Base-by-base conservation (phyloP, 2,888 invertebrate species). In the Polydrusus cervinus region DNA sequence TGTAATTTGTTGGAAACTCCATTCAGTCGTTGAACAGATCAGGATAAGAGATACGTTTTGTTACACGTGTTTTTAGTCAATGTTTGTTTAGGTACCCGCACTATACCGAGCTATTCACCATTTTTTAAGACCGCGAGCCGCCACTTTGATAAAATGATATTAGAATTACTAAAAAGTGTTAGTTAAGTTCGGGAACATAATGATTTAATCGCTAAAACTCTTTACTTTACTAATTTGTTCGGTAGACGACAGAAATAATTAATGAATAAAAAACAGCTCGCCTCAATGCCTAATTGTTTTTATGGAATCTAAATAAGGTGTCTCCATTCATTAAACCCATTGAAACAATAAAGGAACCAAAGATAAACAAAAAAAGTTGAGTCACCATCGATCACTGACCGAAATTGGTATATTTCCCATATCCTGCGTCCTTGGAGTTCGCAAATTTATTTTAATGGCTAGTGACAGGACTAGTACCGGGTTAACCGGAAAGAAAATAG, bases 361-460 rank as follows among this genome's bases (percentile, higher is more conserved):
- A 60, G 57, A 34, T 60, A 60, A 60, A 60, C 57, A 53, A 38
- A 60, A 60, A 38, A 53, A 30, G 30, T 38, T 60, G 57, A 60
- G 38, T 60, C 57, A 55, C 40, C 40, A 13, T 13, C 47, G 74
- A 74, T 61, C 74, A 74, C 49, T 74, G 74, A 74, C 74, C 74
- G 74, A 69, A 62, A 64, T 74, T 55, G 74, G 51, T 53, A 45
- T 40, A 43, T 61, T 45, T 49, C 43, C 69, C 60, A 53, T 53
- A 25, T 73, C 73, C 69, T 74, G 30, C 74, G 69, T 16, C 74
- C 74, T 74, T 74, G 74, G 18, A 7, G 25, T 34, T 30, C 34
- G 40, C 55, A 20, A 45, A 69, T 61, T 67, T 67, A 67, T 65
- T 67, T 67, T 11, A 66, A 55, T 25, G 55, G 18, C 16, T 11